Base-by-base conservation (phyloP, 30 jellyfish, hydroid and myxozoan genomes). In the Aurelia sp. region DNA sequence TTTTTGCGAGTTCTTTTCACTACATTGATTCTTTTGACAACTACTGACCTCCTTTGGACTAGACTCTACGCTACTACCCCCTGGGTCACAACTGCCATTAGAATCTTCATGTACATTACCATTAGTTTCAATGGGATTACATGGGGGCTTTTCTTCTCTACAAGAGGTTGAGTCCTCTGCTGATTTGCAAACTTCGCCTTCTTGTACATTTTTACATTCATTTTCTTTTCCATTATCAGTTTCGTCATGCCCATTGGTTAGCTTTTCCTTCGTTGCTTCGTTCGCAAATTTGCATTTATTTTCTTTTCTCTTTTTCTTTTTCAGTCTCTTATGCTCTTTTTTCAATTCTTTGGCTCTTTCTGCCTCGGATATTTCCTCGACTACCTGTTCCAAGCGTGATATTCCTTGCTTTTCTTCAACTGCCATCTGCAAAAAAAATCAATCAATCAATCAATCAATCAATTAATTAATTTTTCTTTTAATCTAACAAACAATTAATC, bases 351-450 rank as follows among this genome's bases (percentile, higher is more conserved):
- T 93, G 11, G 90, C 96, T 81, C 96, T 64, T 50, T 93, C 98
- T 15, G 98, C 98, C 61, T 87, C 98, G 13, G 98, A 87, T n/a
- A 93, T 87, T 87, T 93, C 98, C 73, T 93, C 96, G 10, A 93
- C 98, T 12, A 93, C 98, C 59, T 88, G 96, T 73, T 93, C 98
- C 8, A 93, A 81, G 40, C 92, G 89, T 6, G 98, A 73, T 12
- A 93, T 88, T 16, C 98, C 98, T 72, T 87, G 98, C 65, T 93
- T 93, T 16, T 93, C 97, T 73, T 93, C 98, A 21, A 93, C 96
- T 4, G 98, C 97, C 72, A 92, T 83, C 98, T 93, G 22, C 35
- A 78, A 66, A 44, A 44, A 16, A 44, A 44, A 44, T 44, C 9
- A 44, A 44, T 44, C 2, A 44, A 44, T 4, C 55, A 44, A 3